Evolutionary conservation across 2,797 vertebrate genomes (phyloP).

Genomic region (Malurus splendens): DNA sequence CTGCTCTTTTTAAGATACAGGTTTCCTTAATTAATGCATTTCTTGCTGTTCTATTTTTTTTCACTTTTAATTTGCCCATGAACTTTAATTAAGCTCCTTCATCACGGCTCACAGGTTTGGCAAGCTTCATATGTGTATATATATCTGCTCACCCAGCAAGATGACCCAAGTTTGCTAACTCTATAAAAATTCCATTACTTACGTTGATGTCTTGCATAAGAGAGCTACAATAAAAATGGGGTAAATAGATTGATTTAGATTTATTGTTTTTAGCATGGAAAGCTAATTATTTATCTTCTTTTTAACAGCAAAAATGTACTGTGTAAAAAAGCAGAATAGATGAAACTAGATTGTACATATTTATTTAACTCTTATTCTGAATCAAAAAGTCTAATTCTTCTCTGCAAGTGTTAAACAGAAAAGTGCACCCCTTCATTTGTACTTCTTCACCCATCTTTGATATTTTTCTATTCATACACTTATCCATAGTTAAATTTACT

Average conservation of each 20-base stretch:
- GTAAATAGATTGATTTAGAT: neutral
- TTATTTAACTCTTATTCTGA: neutral
- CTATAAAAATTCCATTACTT: neutral
- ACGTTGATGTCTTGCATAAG: neutral
- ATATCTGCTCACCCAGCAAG: slow-evolving; percentile 4
- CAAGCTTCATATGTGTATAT: neutral
- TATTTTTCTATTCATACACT: neutral
- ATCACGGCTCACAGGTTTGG: slow-evolving; percentile 34
- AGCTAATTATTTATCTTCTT: neutral
- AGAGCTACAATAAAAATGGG: neutral
- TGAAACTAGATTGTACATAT: neutral
- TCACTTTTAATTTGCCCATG: slow-evolving; percentile 26
- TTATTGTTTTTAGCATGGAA: neutral
- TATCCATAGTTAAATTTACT: neutral
- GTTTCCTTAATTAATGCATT: slow-evolving; percentile 51
- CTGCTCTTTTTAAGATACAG: slow-evolving; percentile 22
- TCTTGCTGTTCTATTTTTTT: slow-evolving; percentile 18
- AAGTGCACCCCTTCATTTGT: rapidly evolving
- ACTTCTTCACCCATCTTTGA: neutral
- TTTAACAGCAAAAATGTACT: neutral
- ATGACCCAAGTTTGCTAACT: slow-evolving; percentile 5
- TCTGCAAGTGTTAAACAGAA: neutral
- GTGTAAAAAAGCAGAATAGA: neutral
- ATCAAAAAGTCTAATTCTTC: neutral
- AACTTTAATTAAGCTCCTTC: slow-evolving; percentile 60